A percentile compares a stretch with the other conserved stretches of the same genome.
These are phyloP conservation scores for Ophion costatus DNA, from an alignment of 2,888 invertebrate species.

Conservation along the genomic window DNA sequence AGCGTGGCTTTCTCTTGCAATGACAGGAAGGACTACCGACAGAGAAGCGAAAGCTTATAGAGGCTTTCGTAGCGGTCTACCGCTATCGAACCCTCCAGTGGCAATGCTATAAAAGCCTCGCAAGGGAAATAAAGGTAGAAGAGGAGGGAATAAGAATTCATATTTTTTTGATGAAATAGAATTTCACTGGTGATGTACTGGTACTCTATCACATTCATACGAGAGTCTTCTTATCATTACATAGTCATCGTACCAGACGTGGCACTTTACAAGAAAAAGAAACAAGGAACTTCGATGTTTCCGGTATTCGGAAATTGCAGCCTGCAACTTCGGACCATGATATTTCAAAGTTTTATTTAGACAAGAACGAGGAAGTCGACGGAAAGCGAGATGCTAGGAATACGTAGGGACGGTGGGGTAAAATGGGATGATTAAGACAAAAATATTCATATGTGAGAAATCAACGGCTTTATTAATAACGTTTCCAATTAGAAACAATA, in stretches of 20 bases:
- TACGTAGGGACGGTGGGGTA: conserved; percentile 5
- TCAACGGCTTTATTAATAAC: too few relatives aligned
- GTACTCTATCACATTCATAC: too few relatives aligned
- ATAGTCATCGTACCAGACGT: neutral
- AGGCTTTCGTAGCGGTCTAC: neutral
- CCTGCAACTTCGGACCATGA: neutral
- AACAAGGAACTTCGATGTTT: neutral
- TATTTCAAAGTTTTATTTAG: neutral
- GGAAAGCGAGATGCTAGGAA: conserved; percentile 37
- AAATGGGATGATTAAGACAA: too few relatives aligned
- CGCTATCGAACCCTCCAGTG: neutral
- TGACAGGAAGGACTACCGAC: conserved; percentile 17
- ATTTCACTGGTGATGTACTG: too few relatives aligned
- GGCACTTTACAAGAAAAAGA: neutral
- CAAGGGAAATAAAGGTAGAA: neutral
- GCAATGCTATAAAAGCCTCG: neutral
- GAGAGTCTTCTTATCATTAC: too few relatives aligned
- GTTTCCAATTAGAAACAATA: too few relatives aligned
- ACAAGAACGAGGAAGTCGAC: neutral
- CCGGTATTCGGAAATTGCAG: neutral
- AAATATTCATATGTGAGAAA: too few relatives aligned
- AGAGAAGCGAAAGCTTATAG: neutral
- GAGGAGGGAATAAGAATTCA: neutral
- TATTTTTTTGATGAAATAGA: neutral
- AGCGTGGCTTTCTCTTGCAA: conserved; percentile 3